These are phyloP conservation scores for Dromococcyx pavoninus DNA, from an alignment of 2,797 vertebrate species.

Conservation along the genomic window DNA sequence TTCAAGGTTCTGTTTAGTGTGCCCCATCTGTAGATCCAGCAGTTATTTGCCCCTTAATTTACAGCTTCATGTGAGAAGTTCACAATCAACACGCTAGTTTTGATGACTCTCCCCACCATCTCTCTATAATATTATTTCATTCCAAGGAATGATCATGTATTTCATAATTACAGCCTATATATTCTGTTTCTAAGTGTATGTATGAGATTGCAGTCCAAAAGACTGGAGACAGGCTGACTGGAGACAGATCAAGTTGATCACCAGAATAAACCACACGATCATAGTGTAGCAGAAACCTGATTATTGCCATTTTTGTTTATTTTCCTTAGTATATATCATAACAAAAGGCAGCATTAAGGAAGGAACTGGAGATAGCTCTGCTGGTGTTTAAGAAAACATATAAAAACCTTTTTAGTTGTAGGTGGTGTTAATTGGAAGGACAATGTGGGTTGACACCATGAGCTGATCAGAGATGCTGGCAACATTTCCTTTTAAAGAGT, in stretches of 20 bases:
- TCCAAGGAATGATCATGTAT: background rate
- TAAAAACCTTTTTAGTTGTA: background rate
- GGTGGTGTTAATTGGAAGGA: background rate
- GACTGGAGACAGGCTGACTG: background rate
- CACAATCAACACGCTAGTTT: background rate
- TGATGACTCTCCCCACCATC: background rate
- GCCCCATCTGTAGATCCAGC: background rate
- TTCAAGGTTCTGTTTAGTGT: background rate
- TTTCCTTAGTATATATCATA: background rate
- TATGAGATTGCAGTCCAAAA: background rate
- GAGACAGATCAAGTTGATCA: background rate
- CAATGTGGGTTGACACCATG: background rate
- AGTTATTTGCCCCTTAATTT: background rate
- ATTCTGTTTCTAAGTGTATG: background rate
- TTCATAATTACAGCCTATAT: background rate
- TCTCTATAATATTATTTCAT: background rate
- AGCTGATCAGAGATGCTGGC: background rate
- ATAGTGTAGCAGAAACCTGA: background rate
- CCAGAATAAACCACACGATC: background rate
- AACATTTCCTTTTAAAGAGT: background rate
- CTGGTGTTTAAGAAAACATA: background rate
- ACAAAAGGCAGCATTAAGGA: background rate
- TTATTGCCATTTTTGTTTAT: background rate
- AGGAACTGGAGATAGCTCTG: background rate
- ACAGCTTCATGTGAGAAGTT: background rate